Evolutionary conservation across 2,888 invertebrate genomes (phyloP).

Genomic region (Parnassius smintheus): DNA sequence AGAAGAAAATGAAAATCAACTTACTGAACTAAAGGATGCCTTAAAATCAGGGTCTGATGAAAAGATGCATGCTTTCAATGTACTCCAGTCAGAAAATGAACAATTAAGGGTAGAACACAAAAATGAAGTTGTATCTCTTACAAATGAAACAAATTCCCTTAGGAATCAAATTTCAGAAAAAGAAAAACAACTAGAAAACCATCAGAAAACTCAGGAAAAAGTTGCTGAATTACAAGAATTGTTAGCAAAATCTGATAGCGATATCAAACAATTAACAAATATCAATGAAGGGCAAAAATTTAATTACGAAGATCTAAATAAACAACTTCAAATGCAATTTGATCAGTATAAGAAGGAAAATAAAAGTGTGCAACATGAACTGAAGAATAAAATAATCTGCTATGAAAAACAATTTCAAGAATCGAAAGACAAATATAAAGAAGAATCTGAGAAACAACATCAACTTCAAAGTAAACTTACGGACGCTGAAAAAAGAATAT

Average conservation of each 20-base stretch:
- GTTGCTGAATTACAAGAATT: conserved; percentile 63
- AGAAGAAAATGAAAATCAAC: conserved; percentile 54
- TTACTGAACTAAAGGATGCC: conserved; percentile 52
- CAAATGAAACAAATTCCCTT: conserved; percentile 52
- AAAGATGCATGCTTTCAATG: conserved; percentile 53
- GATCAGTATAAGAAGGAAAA: conserved; percentile 71
- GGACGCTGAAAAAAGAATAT: conserved; percentile 58
- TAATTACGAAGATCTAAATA: conserved; percentile 74
- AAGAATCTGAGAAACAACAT: conserved; percentile 63
- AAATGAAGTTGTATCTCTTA: conserved; percentile 64
- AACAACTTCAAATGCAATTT: conserved; percentile 63
- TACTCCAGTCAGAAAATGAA: conserved; percentile 59
- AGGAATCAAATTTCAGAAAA: conserved; percentile 55
- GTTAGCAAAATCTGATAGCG: conserved; percentile 66
- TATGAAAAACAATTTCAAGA: conserved; percentile 64
- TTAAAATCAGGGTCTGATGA: conserved; percentile 55
- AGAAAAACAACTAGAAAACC: conserved; percentile 57
- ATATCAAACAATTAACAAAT: conserved; percentile 67
- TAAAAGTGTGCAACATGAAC: conserved; percentile 75
- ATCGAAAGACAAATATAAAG: conserved; percentile 60
- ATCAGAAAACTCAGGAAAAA: conserved; percentile 61
- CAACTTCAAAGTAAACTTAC: conserved; percentile 59
- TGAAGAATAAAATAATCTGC: conserved; percentile 81
- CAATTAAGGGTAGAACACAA: conserved; percentile 59
- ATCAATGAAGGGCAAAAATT: conserved; percentile 74